Evolutionary conservation across 2,888 invertebrate species (phyloP), one percentile per base, ranked within the genome.

Genomic region (Venusia cambrica): DNA sequence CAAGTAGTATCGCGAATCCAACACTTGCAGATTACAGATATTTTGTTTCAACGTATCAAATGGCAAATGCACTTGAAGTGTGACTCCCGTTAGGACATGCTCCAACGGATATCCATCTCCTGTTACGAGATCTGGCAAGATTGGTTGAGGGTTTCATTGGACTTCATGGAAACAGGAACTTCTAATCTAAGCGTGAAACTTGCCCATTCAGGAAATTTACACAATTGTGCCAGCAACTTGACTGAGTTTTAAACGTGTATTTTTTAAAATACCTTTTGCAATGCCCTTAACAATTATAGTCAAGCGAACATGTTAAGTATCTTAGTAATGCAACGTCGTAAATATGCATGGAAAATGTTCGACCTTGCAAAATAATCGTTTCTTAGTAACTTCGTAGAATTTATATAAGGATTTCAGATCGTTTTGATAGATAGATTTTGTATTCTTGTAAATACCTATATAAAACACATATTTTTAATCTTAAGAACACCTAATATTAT

Each of bases 31-130:
- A 47, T 44, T 53, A 49, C 52, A 55, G 58, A 62, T 69, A 70
- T 70, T 62, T 55, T 35, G 56, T 78, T 77, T 73, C 68, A 64
- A 51, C 57, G 57, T 78, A 79, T 83, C 75, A 60, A 63, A 67
- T 85, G 61, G 63, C 81, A 54, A 65, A 51, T 76, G 74, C 73
- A 76, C 64, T 67, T 65, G 63, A 62, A 70, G 70, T 76, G 73
- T 69, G 69, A 76, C 74, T 76, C 67, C 80, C 78, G 84, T 79
- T 80, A 77, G 57, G 63, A 58, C 69, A 75, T 72, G 80, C 65
- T 75, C 56, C 73, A 76, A 62, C 69, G 72, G 68, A 70, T 68
- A 73, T 65, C 54, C 58, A 70, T 69, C 69, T 77, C 72, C 57
- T 54, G 59, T 77, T 80, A 77, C 77, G 48, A 51, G 54, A 59